Percentiles rank a stretch among this genome's conserved stretches.
Conservation (phyloP, 2,113 vertebrate species). For the human region GRCh38 chr14:30895001-30895500, state of each 20-base stretch:
- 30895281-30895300: constrained; percentile 81
- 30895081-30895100: constrained; percentile 83
- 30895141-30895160: constrained; percentile 88
- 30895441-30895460: constrained; percentile 98
- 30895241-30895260: constrained; percentile 87
- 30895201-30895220: constrained; percentile 76
- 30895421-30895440: constrained; percentile 99
- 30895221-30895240: constrained; percentile 93
- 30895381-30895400: constrained; percentile 80
- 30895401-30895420: constrained; percentile 91
- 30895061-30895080: constrained; percentile 85
- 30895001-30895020: constrained; percentile 88
- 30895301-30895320: constrained; percentile 85
- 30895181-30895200: constrained; percentile 90
- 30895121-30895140: constrained; percentile 89
- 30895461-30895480: constrained; percentile 99
- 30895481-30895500: constrained; percentile 99
- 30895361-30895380: constrained; percentile 85
- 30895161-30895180: constrained; percentile 89
- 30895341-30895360: constrained; percentile 91
- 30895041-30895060: constrained; percentile 90
- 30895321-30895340: constrained; percentile 89
- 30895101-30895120: constrained; percentile 85
- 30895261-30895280: constrained; percentile 83
- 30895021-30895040: constrained; percentile 91